phyloP scores from a whole-genome alignment of 2,888 invertebrate species.

The Girardia tigrina region DNA sequence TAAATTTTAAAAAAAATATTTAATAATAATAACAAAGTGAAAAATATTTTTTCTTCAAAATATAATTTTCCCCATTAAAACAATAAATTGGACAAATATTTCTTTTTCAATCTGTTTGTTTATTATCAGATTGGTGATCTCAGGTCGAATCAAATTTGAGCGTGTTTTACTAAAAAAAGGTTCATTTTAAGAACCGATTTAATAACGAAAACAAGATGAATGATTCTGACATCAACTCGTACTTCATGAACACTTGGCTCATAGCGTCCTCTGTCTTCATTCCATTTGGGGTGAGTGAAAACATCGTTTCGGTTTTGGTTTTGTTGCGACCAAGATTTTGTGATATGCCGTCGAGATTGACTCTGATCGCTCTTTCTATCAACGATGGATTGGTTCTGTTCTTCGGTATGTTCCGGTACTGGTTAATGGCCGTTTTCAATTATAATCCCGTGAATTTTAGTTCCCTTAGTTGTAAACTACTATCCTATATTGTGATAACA shows the following conservation, averaged over 20 bases:
- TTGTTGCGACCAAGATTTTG: neutral
- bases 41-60: too few relatives aligned
- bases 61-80: too few relatives aligned
- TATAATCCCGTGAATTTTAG: slow-evolving; percentile 8
- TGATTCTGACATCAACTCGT: neutral
- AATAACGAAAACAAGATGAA: too few relatives aligned
- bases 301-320: slow-evolving; percentile 29
- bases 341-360: slow-evolving; percentile 28
- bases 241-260: slow-evolving; percentile 10
- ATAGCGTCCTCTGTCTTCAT: slow-evolving; percentile 21
- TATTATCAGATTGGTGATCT: too few relatives aligned
- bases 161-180: too few relatives aligned
- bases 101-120: too few relatives aligned
- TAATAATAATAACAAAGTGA: too few relatives aligned
- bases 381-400: slow-evolving; percentile 18
- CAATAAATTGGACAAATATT: too few relatives aligned
- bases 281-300: slow-evolving; percentile 32
- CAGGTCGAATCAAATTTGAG: too few relatives aligned
- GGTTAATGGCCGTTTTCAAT: neutral
- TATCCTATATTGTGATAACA: slow-evolving; percentile 9
- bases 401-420: slow-evolving; percentile 24
- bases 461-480: slow-evolving; percentile 26
- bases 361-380: slow-evolving; percentile 26
- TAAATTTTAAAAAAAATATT: too few relatives aligned
- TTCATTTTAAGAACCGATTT: too few relatives aligned